Base-by-base conservation (phyloP, 2,113 vertebrate species). In the Copsychus sechellarum region DNA sequence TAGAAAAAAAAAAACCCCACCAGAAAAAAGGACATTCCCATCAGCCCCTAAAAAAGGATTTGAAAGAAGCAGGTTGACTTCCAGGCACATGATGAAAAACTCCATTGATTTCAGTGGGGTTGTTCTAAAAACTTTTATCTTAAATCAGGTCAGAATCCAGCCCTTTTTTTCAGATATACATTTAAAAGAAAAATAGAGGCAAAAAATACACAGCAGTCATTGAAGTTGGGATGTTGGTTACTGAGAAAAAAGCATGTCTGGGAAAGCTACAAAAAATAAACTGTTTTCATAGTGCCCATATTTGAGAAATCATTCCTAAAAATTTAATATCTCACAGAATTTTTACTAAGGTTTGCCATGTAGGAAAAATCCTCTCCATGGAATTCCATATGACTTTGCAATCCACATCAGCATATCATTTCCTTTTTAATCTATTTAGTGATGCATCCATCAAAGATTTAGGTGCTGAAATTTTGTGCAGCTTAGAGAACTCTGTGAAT, bases 1-100 rank as follows among this genome's bases (percentile, higher is more conserved):
- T 4, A 2, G 6, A 42, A 60, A 40, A 17, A 33, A 12, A 0
- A 22, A 81, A 47, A 26, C 6, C 1, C 6, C 2, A 31, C 9
- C 14, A 78, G 8, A 79, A 78, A 78, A 28, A 71, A 34, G 22
- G 43, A 28, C 12, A 34, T 73, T 91, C 54, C 12, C 28, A 47
- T 81, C 48, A 77, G 3, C 1, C 12, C 5, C 3, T 38, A 53
- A 62, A 7, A 22, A 24, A 86, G 17, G 4, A 2, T 60, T 29
- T 83, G 42, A 83, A 88, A 70, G 26, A 65, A 92, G 61, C 9
- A 85, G 34, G 26, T 42, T 50, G 51, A 34, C 17, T 85, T 87
- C 20, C 25, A 82, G 34, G 31, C 2, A 31, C 7, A 9, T 1
- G 14, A 31, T 47, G 11, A 74, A 84, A 82, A 86, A 8, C 7